Conservation (phyloP, 2,888 invertebrate species). For the Meteorus cinctellus region DNA sequence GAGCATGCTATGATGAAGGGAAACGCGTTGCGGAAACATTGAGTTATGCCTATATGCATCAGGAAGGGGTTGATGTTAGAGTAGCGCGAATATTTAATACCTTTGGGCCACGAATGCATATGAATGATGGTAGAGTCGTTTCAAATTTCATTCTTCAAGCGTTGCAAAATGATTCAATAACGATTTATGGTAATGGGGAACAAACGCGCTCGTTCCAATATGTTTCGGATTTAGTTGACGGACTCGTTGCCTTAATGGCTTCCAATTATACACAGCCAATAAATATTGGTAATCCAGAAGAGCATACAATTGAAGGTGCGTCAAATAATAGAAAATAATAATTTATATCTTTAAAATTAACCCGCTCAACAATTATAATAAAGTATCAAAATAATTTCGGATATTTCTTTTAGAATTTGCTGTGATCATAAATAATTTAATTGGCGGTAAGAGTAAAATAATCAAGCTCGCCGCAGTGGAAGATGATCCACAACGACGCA, state of each 20-base stretch:
- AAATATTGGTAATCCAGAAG: conserved; percentile 98
- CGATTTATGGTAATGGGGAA: conserved; percentile 89
- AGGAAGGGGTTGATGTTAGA: conserved; percentile 95
- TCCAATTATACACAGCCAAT: conserved; percentile 94
- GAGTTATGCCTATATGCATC: conserved; percentile 96
- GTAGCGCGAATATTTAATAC: conserved; percentile 99
- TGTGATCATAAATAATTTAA: conserved; percentile 86
- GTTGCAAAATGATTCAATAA: conserved; percentile 93
- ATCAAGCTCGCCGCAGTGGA: conserved; percentile 89
- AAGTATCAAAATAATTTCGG: conserved; percentile 6
- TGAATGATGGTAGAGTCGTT: conserved; percentile 98
- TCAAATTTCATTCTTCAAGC: conserved; percentile 99
- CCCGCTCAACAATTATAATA: not conserved
- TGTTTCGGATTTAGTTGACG: conserved; percentile 97
- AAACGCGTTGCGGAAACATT: conserved; percentile 98
- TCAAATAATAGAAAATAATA: not conserved
- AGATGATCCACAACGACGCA: conserved; percentile 96
- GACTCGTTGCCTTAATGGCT: conserved; percentile 92
- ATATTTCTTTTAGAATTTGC: conserved; percentile 83
- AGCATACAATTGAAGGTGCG: conserved; percentile 92
- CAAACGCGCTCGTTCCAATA: conserved; percentile 99
- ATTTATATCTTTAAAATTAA: not conserved
- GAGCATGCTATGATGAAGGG: conserved; percentile 99
- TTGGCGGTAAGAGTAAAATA: conserved; percentile 90
- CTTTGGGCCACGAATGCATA: conserved; percentile 99